These are phyloP conservation scores for Polypterus bichir DNA, from an alignment of 2,113 vertebrate species.

Conservation along the genomic window DNA sequence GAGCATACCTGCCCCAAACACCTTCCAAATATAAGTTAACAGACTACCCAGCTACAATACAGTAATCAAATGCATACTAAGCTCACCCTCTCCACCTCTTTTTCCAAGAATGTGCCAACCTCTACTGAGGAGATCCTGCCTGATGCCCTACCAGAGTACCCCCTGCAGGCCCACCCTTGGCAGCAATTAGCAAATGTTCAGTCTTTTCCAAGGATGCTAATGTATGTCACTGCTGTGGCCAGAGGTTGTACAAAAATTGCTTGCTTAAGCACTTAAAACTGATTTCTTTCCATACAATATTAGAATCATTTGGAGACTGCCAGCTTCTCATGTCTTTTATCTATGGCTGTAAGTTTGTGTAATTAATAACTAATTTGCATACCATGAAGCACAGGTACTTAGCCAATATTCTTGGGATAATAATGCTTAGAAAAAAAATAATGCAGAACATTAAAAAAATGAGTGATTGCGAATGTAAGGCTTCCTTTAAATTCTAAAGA, in stretches of 20 bases:
- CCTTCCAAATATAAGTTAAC: no score
- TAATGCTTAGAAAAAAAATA: constrained; percentile 82
- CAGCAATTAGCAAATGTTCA: no score
- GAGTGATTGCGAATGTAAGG: constrained; percentile 94
- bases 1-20: no score
- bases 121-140: no score
- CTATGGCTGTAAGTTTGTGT: constrained; percentile 86
- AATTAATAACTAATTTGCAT: constrained; percentile 99
- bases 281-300: constrained; percentile 30
- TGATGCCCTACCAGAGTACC: no score
- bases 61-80: no score
- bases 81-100: no score
- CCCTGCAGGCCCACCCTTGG: no score
- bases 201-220: no score
- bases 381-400: constrained; percentile 88
- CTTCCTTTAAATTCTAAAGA: constrained; percentile 96
- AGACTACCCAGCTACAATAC: no score
- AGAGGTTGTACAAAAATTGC: constrained; percentile 43
- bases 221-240: constrained; percentile 10
- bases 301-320: constrained; percentile 51
- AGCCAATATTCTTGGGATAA: constrained; percentile 94
- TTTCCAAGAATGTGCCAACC: no score
- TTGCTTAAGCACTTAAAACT: constrained; percentile 49
- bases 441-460: constrained; percentile 83
- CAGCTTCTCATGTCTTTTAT: constrained; percentile 72